Evolutionary conservation across 2,797 vertebrate species (phyloP), one percentile per base, ranked within the genome.

Genomic region (Euthynnus affinis): DNA sequence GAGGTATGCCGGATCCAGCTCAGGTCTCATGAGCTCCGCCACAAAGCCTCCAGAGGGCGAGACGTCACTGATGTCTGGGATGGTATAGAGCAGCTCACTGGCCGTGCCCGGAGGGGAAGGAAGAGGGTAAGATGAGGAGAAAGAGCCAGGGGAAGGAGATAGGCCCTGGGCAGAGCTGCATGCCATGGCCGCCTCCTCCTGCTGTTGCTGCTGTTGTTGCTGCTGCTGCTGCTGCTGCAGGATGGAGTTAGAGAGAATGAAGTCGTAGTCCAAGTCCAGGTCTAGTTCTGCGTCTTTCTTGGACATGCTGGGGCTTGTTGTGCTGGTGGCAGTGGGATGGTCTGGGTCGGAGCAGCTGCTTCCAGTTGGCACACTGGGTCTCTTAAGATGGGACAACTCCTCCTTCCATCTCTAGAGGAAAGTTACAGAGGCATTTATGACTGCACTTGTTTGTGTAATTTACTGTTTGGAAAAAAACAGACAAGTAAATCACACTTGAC

Each of bases 11-110:
- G 97, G 96, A 90, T 99, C 98, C 93, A 99, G 87, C 56, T 99
- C 98, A 0, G 98, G 97, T 80, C 98, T 95, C 95, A 99, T 97
- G 66, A 99, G 96, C 88, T 99, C 98, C 0, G 98, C 98, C 72
- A 99, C 97, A 32, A 99, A 99, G 83, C 98, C 98, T 63, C 98
- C 98, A 0, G 97, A 97, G 4, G 98, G 98, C 1, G 97, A 98
- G 52, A 98, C 97, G 12, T 99, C 97, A 40, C 93, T 97, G 89
- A 99, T 97, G 86, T 99, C 98, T 22, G 97, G 96, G 85, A 98
- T 94, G 88, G 96, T 97, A 62, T 95, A 96, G 52, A 95, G 92
- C 66, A 95, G 88, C 69, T 95, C 94, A 2, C 83, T 83, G 46
- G 93, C 84, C 2, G 91, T 76, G 71, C 91, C 95, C 72, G 93